Evolutionary conservation across 2,888 invertebrate species (phyloP).

Genomic region (Rugalucina vietnamica): DNA sequence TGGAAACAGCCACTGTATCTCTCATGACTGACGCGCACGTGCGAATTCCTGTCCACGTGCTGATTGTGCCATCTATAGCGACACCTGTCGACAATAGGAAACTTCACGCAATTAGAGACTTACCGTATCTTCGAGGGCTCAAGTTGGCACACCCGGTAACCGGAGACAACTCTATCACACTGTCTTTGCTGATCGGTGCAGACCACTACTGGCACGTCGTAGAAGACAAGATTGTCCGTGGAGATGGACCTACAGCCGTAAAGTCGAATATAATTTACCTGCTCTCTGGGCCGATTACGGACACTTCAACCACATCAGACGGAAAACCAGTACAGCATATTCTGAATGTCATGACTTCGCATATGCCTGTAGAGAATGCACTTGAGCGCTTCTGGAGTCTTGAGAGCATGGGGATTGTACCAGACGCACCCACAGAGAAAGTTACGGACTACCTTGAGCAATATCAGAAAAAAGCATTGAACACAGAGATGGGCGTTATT

Average conservation of each 20-base stretch:
- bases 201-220: conserved; percentile 32
- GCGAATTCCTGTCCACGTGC: conserved; percentile 17
- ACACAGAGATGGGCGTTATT: conserved; percentile 7
- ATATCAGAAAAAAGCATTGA: conserved; percentile 14
- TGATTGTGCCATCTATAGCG: conserved; percentile 29
- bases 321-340: background rate
- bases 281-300: background rate
- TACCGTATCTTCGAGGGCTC: conserved; percentile 17
- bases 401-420: background rate
- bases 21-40: conserved; percentile 2
- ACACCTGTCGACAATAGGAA: background rate
- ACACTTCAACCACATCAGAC: background rate
- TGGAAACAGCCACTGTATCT: background rate
- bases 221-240: background rate
- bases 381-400: background rate
- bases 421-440: background rate
- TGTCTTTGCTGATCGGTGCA: conserved; percentile 20
- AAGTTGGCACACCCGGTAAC: conserved; percentile 9
- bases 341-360: background rate
- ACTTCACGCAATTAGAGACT: background rate
- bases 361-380: background rate
- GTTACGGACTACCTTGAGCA: background rate
- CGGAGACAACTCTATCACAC: background rate
- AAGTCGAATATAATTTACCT: conserved; percentile 4
- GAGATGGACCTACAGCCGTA: conserved; percentile 22